Base-by-base conservation (phyloP, 2,113 vertebrate species). In the Hyperopisus bebe region DNA sequence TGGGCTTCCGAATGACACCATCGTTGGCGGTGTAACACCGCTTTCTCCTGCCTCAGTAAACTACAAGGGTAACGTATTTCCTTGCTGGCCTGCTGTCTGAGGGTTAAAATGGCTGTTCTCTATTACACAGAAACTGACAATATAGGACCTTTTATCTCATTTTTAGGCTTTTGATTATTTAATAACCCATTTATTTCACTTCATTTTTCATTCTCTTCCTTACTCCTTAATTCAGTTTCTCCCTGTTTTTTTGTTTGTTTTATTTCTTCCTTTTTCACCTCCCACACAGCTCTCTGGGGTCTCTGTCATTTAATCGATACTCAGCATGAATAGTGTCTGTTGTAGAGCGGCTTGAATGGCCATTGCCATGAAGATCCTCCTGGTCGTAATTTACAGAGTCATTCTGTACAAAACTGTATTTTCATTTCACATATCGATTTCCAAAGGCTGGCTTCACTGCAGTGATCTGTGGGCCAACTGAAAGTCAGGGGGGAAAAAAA, bases 391-490 rank as follows among this genome's bases (percentile, higher is more conserved):
- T 62, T 66, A 58, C 50, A 17, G 77, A 84, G 87, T 88, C 35
- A 39, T 88, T 66, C 53, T 62, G 35, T 62, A n/a, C 87, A 66
- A 50, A 66, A 44, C 42, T 88, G 53, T 88, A 66, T 88, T 88
- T 88, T 88, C 55, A 62, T 88, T 88, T 88, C n/a, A 44, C 55
- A 11, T 62, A 66, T 62, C 24, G 53, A 62, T 88, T 88, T 88
- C 87, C 87, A 62, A 42, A 88, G 53, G 35, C 87, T 24, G 35
- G 19, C 21, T 50, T 62, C 50, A 44, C 27, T 55, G 19, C 86
- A 42, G 55, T 62, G 86, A 88, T 62, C 87, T 44, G 35, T 44
- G 39, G 86, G 53, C 50, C 8, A 53, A 58, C 86, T 15, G 31
- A 39, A 87, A 35, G 86, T 42, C 87, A 19, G 53, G 5, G 39